phyloP scores from a whole-genome alignment of 2,888 invertebrate species.

The Ophioninae sp. region DNA sequence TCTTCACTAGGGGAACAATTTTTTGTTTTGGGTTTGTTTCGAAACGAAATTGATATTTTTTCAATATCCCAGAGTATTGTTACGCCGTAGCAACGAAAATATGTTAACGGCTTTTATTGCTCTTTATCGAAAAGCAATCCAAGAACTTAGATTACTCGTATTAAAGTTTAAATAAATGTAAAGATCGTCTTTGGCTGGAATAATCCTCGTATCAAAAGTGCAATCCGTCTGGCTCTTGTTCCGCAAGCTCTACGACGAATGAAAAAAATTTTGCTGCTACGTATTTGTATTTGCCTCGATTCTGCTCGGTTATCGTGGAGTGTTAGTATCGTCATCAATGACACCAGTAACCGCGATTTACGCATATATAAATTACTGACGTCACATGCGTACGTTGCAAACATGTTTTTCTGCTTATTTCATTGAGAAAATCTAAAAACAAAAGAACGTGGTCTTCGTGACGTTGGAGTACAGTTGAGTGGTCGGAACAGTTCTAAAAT shows the following conservation, averaged over 20 bases:
- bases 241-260: not conserved
- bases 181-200: not conserved
- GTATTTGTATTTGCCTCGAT: not conserved
- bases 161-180: not conserved
- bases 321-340: slow-evolving; percentile 15
- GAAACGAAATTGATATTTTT: too few species aligned
- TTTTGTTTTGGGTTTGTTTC: too few species aligned
- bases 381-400: slow-evolving; percentile 7
- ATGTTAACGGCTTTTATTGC: not conserved
- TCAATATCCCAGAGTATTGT: too few species aligned
- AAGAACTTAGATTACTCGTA: not conserved
- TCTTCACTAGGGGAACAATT: too few species aligned
- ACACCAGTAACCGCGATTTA: not conserved
- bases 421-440: not conserved
- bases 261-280: not conserved
- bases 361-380: not conserved
- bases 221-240: not conserved
- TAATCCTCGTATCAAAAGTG: not conserved
- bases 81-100: not conserved
- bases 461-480: not conserved
- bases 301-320: not conserved
- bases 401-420: not conserved
- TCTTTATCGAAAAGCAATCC: not conserved
- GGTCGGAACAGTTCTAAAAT: not conserved
- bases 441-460: not conserved